phyloP scores from a whole-genome alignment of 2,888 invertebrate species.

The Hirtodrosophila duncani region DNA sequence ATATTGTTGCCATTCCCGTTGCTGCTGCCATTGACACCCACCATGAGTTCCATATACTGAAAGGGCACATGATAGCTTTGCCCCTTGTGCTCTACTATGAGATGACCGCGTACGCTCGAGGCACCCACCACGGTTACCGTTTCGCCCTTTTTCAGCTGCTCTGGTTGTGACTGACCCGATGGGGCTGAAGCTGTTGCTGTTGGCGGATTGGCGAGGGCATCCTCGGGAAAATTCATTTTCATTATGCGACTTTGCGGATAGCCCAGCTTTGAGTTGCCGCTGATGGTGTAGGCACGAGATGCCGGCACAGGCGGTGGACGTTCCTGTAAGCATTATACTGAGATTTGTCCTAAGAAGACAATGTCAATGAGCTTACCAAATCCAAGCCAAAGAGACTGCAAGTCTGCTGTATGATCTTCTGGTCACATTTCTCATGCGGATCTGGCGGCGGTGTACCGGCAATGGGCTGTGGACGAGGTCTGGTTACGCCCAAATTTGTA shows the following conservation, averaged over 20 bases:
- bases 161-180: slow-evolving; percentile 28
- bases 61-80: slow-evolving; percentile 88
- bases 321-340: slow-evolving; percentile 84
- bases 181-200: slow-evolving; percentile 28
- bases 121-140: slow-evolving; percentile 92
- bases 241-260: slow-evolving; percentile 95
- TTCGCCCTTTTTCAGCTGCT: slow-evolving; percentile 88
- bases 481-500: slow-evolving; percentile 79
- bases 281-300: slow-evolving; percentile 92
- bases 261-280: slow-evolving; percentile 92
- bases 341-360: too few relatives aligned
- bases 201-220: slow-evolving; percentile 74
- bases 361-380: slow-evolving; percentile 81
- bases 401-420: slow-evolving; percentile 92
- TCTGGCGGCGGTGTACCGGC: slow-evolving; percentile 93
- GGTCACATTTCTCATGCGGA: slow-evolving; percentile 90
- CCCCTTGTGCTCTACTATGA: slow-evolving; percentile 90
- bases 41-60: slow-evolving; percentile 88
- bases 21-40: slow-evolving; percentile 40
- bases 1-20: slow-evolving; percentile 9
- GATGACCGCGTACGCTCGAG: slow-evolving; percentile 90
- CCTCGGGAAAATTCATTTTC: slow-evolving; percentile 91
- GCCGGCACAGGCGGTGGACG: slow-evolving; percentile 95
- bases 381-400: slow-evolving; percentile 94
- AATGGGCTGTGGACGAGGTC: slow-evolving; percentile 93